Evolutionary conservation across 1,140 invertebrate species (phyloP), one percentile per base, ranked within the genome.

Genomic region (Onthophagus taurus): DNA sequence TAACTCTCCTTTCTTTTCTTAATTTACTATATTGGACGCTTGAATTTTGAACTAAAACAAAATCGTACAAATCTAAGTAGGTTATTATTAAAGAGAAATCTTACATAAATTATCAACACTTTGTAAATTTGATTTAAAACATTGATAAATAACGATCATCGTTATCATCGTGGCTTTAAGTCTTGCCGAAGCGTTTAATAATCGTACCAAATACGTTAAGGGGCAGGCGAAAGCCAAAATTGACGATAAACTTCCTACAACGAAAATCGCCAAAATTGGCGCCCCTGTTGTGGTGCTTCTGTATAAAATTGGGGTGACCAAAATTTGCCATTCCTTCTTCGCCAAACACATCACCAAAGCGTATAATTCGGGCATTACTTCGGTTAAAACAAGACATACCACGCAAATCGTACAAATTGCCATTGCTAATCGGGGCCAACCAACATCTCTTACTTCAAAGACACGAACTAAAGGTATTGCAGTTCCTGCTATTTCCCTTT

Each of bases 191-290:
- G 49, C 52, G 43, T 59, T 63, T 7, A 63, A 44, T 17, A 63
- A 31, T 45, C 57, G 55, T 12, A 66, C 50, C 14, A 66, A 45
- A 44, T 63, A 58, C 3, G 54, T 51, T 47, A 81, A 48, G 0
- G 77, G 78, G 56, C 77, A 80, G 9, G 77, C 76, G 52, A 80
- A 80, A 2, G 78, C 77, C 43, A 81, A 53, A 51, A 79, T 80
- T 24, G 76, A 75, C 36, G 76, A 71, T 42, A 80, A 53, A 51
- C 77, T 79, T 72, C 75, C 78, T 46, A 70, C 76, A 36, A 75
- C 75, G 53, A 80, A 79, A 8, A 80, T 76, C 11, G 78, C 77
- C 39, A 80, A 55, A 1, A 79, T 74, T 2, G 77, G 77, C 55
- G 76, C 79, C 9, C 77, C 77, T 45, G 76, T 80, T 12, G 74